Evolutionary conservation across 2,797 vertebrate species (phyloP).

Genomic region (Holocentrus rufus): DNA sequence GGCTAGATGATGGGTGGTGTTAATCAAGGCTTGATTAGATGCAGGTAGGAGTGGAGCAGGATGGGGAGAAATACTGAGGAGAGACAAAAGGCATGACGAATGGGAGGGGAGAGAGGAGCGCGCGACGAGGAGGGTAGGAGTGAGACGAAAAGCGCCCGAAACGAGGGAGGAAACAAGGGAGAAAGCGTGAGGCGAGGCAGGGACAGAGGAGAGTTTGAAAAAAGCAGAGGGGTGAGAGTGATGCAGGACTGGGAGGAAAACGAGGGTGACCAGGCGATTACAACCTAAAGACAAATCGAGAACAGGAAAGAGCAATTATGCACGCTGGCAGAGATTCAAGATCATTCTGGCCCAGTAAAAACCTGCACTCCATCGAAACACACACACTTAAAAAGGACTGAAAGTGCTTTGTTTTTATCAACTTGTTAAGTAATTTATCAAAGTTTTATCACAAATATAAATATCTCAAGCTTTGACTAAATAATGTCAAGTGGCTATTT

Average conservation of each 20-base stretch:
- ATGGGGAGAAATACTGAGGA: constrained; percentile 6
- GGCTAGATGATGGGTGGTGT: constrained; percentile 9
- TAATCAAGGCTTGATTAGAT: constrained; percentile 39
- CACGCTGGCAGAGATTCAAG: neutral
- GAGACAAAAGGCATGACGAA: neutral
- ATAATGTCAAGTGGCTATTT: neutral
- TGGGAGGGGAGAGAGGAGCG: neutral
- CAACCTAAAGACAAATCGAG: neutral
- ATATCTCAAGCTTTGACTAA: neutral
- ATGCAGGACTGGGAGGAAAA: neutral
- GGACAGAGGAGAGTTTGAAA: no score
- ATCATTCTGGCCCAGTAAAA: neutral
- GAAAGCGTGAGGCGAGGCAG: no score
- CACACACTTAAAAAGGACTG: neutral
- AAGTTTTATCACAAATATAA: neutral
- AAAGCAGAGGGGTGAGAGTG: neutral
- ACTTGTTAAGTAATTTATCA: neutral
- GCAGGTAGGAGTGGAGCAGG: neutral
- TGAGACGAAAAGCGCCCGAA: neutral
- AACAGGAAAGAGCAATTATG: neutral
- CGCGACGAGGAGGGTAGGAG: neutral
- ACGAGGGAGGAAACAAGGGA: neutral
- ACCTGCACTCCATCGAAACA: neutral
- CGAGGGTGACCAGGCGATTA: neutral
- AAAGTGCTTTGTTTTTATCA: neutral